These are phyloP conservation scores for Calyptommatus sinebrachiatus DNA, from an alignment of 2,113 vertebrate genomes.

Conservation along the genomic window DNA sequence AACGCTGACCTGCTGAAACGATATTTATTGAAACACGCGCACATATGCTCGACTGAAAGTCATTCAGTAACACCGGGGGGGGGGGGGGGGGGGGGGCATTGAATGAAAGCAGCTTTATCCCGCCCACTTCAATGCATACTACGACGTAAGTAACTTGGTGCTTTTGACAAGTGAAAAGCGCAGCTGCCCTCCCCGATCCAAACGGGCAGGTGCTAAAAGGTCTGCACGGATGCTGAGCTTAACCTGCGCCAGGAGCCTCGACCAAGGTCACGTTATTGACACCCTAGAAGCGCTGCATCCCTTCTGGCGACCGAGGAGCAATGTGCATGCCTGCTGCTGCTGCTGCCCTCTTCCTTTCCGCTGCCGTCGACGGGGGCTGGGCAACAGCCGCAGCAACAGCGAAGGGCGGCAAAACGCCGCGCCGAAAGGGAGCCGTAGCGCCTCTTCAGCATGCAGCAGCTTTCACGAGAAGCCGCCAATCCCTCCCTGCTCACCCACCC, in stretches of 20 bases:
- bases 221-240: neutral
- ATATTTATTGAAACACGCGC: too few species aligned
- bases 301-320: neutral
- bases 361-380: neutral
- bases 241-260: neutral
- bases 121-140: neutral
- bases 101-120: neutral
- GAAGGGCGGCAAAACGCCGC: neutral
- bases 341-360: neutral
- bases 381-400: neutral
- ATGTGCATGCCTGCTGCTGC: neutral
- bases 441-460: neutral
- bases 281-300: neutral
- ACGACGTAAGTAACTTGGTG: neutral
- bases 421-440: neutral
- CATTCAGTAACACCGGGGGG: neutral
- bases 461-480: neutral
- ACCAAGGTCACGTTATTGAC: conserved; percentile 16
- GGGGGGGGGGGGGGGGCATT: too few species aligned
- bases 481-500: neutral
- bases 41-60: neutral
- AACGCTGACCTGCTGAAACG: neutral
- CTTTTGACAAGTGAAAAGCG: neutral
- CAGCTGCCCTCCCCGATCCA: neutral
- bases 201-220: neutral